Base-by-base conservation (phyloP, 2,888 invertebrate genomes). In the Brenthis ino region DNA sequence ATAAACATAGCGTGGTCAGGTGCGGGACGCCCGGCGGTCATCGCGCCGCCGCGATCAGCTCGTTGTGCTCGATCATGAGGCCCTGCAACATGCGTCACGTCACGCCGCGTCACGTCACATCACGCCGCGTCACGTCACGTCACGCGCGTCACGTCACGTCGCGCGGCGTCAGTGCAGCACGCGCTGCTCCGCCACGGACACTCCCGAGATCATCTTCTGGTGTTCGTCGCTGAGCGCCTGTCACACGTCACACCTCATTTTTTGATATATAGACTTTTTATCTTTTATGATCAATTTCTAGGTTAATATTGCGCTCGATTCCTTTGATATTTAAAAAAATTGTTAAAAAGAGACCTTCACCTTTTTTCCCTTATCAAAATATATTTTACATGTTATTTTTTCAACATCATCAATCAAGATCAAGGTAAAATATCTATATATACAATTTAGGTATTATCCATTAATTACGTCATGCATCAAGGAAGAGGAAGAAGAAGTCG, bases 181-280 rank as follows among this genome's bases (percentile, higher is more conserved):
- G 76, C 76, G 83, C 82, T 91, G 91, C 79, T 82, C 82, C 65
- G 77, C 79, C 67, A 87, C 91, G 63, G 86, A 85, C 77, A 77
- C 79, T 76, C 79, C 86, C 67, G 81, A 95, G 84, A 97, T 96
- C 89, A 97, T 94, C 92, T 96, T 96, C 91, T 95, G 96, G 90
- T 97, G 97, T 81, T 97, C 95, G 83, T 95, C 95, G 94, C 97
- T 96, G 88, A 97, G 95, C 85, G 96, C 96, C 97, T 97, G 87
- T 74, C 80, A 77, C 80, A 80, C 82, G 79, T 75, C 79, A 76
- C 77, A 67, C 74, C 65, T 53, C 63, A 63, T 8, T 37, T 4
- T 37, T 37, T 53, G 14, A 51, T 14, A 53, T 6, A 11, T 3
- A 6, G 37, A n/a, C 14, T 8, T n/a, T 8, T 37, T 37, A 16